Percentiles rank a stretch among this genome's conserved stretches.
Conservation (phyloP, 2,113 vertebrate genomes). For the Neolamprologus hecqui region DNA sequence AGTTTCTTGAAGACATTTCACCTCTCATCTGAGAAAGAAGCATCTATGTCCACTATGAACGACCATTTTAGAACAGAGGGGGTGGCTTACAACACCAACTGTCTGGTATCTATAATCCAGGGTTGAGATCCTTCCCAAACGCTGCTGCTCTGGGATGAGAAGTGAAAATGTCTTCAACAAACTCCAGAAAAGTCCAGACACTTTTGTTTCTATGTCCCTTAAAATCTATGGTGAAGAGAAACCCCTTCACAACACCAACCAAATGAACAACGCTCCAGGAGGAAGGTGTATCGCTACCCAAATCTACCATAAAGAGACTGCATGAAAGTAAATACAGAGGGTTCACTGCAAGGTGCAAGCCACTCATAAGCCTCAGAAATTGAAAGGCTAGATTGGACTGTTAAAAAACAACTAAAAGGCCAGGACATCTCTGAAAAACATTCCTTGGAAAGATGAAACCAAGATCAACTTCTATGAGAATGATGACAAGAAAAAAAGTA, state of each 20-base stretch:
- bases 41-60: too few relatives aligned
- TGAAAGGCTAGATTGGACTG: background rate
- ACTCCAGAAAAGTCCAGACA: background rate
- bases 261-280: background rate
- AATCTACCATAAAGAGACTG: background rate
- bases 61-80: background rate
- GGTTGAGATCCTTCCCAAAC: background rate
- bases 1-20: too few relatives aligned
- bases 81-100: background rate
- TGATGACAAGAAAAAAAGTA: background rate
- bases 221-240: background rate
- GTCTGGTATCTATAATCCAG: background rate
- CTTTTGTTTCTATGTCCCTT: background rate
- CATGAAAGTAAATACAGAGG: background rate
- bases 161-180: background rate
- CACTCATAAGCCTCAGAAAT: background rate
- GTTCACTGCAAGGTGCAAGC: background rate
- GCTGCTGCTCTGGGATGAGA: background rate
- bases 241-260: background rate
- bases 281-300: fast-evolving
- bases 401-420: fast-evolving
- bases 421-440: background rate
- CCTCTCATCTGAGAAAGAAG: too few relatives aligned
- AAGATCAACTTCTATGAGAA: background rate
- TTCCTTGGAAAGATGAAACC: background rate